These are phyloP conservation scores for Vireo griseus DNA, from an alignment of 2,797 vertebrate species.

Conservation along the genomic window DNA sequence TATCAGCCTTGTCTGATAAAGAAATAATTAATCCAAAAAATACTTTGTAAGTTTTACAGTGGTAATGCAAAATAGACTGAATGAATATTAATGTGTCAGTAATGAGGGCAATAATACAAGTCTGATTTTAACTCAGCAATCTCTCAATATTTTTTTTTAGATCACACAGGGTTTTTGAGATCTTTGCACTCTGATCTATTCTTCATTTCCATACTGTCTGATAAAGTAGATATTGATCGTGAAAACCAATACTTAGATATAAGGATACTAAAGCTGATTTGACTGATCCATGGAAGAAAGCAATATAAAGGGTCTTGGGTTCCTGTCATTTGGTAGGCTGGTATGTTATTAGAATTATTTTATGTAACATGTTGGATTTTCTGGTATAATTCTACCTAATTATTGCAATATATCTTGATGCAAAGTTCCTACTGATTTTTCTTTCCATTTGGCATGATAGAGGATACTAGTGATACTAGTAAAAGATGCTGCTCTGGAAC, in stretches of 20 bases:
- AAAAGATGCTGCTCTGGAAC: background rate
- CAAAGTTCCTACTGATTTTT: conserved; percentile 1
- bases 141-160: background rate
- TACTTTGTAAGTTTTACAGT: background rate
- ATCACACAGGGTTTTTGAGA: background rate
- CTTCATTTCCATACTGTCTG: conserved; percentile 36
- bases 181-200: background rate
- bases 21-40: background rate
- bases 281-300: conserved; percentile 36
- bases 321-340: conserved; percentile 19
- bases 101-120: background rate
- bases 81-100: conserved; percentile 5
- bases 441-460: background rate
- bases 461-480: background rate
- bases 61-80: background rate
- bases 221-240: conserved; percentile 42
- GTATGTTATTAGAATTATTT: conserved; percentile 4
- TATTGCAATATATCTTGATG: background rate
- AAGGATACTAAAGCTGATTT: conserved; percentile 39
- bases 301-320: background rate
- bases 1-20: background rate
- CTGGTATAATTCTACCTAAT: background rate
- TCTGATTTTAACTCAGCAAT: background rate
- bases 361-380: background rate
- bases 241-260: conserved; percentile 43